Percentiles rank a stretch among this genome's conserved stretches.
Conservation (phyloP, 2,797 vertebrate genomes). For the Argentina silus region DNA sequence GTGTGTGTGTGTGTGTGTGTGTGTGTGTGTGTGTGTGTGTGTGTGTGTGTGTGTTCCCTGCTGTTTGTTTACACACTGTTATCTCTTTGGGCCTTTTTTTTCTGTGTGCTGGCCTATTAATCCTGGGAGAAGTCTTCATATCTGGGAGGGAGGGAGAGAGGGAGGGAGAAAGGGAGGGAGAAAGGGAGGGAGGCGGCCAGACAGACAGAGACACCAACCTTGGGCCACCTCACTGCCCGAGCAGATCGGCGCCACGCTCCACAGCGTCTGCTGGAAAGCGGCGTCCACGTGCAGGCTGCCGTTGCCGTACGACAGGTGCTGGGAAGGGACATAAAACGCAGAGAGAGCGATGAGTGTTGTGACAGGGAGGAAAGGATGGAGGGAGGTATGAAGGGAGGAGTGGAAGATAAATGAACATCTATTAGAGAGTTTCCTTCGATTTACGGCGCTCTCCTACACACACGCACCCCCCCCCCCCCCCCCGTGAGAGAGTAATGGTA, state of each 20-base stretch:
- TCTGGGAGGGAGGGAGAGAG: neutral
- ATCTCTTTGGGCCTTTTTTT: too few species aligned
- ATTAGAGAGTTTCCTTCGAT: neutral
- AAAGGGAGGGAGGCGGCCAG: too few species aligned
- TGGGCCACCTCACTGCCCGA: slow-evolving; percentile 95
- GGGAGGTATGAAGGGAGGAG: too few species aligned
- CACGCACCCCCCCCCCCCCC: neutral
- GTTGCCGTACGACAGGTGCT: slow-evolving; percentile 93
- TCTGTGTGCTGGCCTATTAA: too few species aligned
- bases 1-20: too few species aligned
- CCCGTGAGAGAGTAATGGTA: neutral
- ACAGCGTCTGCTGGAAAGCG: slow-evolving; percentile 95
- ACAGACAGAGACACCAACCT: slow-evolving; percentile 76
- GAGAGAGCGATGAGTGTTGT: neutral
- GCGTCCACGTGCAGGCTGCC: slow-evolving; percentile 91
- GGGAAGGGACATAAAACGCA: slow-evolving; percentile 24
- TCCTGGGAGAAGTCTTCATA: neutral
- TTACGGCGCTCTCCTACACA: neutral
- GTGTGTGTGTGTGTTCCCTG: neutral
- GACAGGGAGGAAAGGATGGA: neutral
- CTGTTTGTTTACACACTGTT: too few species aligned
- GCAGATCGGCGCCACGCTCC: slow-evolving; percentile 96
- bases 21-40: too few species aligned
- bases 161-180: neutral
- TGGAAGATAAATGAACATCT: neutral